Percentiles rank a stretch among this genome's conserved stretches.
phyloP scores from a whole-genome alignment of 2,797 vertebrate species.

The Cyprinella venusta region DNA sequence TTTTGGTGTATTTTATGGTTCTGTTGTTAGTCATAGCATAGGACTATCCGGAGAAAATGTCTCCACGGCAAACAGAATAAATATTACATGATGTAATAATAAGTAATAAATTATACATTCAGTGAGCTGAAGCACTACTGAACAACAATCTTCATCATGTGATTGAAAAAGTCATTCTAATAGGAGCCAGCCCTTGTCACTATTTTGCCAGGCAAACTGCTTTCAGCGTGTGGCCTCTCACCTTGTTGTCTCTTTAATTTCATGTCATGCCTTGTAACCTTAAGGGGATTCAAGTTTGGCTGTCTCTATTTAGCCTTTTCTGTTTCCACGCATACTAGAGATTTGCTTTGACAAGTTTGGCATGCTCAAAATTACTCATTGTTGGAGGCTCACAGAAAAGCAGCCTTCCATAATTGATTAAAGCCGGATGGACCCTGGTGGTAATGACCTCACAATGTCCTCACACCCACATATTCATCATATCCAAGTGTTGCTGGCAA shows the following conservation, averaged over 20 bases:
- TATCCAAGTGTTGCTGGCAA: constrained; percentile 25
- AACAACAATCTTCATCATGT: neutral
- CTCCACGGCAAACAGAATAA: neutral
- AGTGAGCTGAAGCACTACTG: neutral
- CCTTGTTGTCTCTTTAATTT: constrained; percentile 33
- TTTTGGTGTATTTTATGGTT: neutral
- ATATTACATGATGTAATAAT: neutral
- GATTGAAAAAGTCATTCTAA: neutral
- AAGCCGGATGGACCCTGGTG: constrained; percentile 44
- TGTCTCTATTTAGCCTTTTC: constrained; percentile 8
- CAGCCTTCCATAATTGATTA: constrained; percentile 51
- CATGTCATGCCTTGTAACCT: constrained; percentile 34
- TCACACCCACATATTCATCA: constrained; percentile 50
- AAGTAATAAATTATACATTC: neutral
- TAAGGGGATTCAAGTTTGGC: constrained; percentile 8
- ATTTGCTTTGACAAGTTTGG: constrained; percentile 31
- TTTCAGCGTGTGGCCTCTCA: constrained; percentile 8
- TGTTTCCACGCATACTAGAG: constrained; percentile 19
- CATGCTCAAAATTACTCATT: constrained; percentile 26
- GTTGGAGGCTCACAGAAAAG: constrained; percentile 30
- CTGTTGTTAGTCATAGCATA: neutral
- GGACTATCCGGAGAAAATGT: neutral
- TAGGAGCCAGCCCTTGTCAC: neutral
- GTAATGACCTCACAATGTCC: constrained; percentile 46
- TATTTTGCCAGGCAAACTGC: neutral